phyloP scores from a whole-genome alignment of 2,888 invertebrate species.

The Gymnocheta viridis region DNA sequence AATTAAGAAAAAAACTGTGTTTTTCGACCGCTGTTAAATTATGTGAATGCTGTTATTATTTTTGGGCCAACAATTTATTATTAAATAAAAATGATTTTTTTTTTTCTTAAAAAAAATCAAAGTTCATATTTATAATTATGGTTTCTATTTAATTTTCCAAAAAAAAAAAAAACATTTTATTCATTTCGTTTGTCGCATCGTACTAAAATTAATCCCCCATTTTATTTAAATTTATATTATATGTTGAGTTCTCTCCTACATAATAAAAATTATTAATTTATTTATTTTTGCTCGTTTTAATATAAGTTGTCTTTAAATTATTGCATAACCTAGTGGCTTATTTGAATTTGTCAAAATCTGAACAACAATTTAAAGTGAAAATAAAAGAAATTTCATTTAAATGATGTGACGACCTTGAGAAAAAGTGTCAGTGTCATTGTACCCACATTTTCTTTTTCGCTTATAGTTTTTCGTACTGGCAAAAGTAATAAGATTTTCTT shows the following conservation, averaged over 20 bases:
- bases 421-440: slow-evolving; percentile 63
- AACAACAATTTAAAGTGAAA: neutral
- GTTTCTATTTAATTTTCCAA: slow-evolving; percentile 26
- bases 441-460: neutral
- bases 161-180: slow-evolving; percentile 36
- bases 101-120: neutral
- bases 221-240: slow-evolving; percentile 8
- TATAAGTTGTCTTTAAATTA: slow-evolving; percentile 38
- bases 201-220: slow-evolving; percentile 22
- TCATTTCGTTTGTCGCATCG: slow-evolving; percentile 28
- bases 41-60: neutral
- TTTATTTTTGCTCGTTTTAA: slow-evolving; percentile 1
- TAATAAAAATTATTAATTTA: neutral
- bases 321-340: slow-evolving; percentile 48
- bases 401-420: slow-evolving; percentile 61
- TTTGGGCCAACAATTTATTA: slow-evolving; percentile 26
- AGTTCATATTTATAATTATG: neutral
- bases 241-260: slow-evolving; percentile 27
- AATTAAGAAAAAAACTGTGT: slow-evolving; percentile 4
- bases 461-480: neutral
- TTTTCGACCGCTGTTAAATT: neutral
- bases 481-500: slow-evolving; percentile 40
- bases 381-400: slow-evolving; percentile 29
- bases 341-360: slow-evolving; percentile 39
- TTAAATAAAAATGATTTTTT: neutral